phyloP scores from a whole-genome alignment of 2,797 vertebrate species.

The Sorex maritimensis region DNA sequence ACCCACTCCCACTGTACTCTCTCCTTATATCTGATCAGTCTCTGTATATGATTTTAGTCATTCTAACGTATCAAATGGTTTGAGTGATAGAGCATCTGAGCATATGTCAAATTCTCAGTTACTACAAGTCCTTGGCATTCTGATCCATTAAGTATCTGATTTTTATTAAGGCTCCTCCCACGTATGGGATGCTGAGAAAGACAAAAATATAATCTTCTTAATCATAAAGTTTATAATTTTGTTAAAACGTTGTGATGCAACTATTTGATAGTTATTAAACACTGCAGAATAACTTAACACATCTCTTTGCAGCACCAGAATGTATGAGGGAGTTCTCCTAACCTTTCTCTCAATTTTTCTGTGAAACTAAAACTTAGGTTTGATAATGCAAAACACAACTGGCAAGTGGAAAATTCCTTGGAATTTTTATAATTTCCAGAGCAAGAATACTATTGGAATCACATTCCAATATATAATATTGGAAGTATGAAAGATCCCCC shows the following conservation, averaged over 20 bases:
- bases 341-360: background rate
- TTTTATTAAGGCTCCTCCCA: background rate
- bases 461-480: background rate
- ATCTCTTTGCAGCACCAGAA: fast-evolving
- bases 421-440: background rate
- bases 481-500: background rate
- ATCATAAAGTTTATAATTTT: background rate
- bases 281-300: background rate
- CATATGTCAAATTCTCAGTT: background rate
- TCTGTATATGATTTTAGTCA: background rate
- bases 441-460: background rate
- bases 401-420: background rate
- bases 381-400: background rate
- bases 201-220: background rate
- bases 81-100: background rate
- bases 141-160: background rate
- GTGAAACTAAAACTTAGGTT: background rate
- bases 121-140: fast-evolving
- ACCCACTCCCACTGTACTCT: no score
- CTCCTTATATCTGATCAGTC: no score
- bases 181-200: background rate
- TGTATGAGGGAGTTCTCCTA: background rate
- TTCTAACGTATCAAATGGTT: background rate
- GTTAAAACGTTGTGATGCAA: background rate
- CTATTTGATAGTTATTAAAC: background rate